phyloP scores from a whole-genome alignment of 1,140 invertebrate genomes.

The Halictus rubicundus region DNA sequence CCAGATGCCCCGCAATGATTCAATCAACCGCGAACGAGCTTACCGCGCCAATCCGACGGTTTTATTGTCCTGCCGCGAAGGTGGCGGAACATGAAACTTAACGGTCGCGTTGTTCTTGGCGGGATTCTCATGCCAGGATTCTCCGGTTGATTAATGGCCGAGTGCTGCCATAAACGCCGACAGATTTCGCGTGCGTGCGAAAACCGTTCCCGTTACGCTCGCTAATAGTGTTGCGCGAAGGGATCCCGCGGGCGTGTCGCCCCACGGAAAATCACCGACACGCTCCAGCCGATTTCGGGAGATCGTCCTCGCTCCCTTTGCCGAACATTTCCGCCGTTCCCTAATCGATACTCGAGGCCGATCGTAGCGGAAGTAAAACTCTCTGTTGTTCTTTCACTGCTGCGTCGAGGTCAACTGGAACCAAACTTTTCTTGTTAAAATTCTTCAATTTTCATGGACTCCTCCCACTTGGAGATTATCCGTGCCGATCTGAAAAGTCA shows the following conservation, averaged over 20 bases:
- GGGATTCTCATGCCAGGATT: conserved; percentile 33
- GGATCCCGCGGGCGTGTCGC: background rate
- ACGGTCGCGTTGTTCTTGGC: conserved; percentile 38
- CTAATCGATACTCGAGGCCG: too few species aligned
- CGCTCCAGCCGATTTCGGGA: too few species aligned
- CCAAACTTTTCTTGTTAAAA: too few species aligned
- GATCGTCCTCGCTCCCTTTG: too few species aligned
- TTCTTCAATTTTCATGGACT: too few species aligned
- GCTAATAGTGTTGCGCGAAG: background rate
- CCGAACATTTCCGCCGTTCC: too few species aligned
- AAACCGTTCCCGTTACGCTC: background rate
- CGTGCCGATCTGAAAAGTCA: too few species aligned
- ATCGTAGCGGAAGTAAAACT: too few species aligned
- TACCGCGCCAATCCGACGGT: conserved; percentile 31
- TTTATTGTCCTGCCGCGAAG: conserved; percentile 40
- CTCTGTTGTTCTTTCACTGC: too few species aligned
- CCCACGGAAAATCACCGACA: too few species aligned
- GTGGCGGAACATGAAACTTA: conserved; percentile 37
- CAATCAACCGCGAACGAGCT: conserved; percentile 37
- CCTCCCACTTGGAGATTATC: too few species aligned
- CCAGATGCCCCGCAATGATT: conserved; percentile 31
- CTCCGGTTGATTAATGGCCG: conserved; percentile 43
- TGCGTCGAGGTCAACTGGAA: too few species aligned
- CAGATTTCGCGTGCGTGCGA: conserved; percentile 15
- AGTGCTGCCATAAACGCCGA: conserved; percentile 33